A percentile compares a stretch with the other conserved stretches of the same genome.
phyloP scores from a whole-genome alignment of 2,113 vertebrate genomes.

The Ploceus nigricollis region DNA sequence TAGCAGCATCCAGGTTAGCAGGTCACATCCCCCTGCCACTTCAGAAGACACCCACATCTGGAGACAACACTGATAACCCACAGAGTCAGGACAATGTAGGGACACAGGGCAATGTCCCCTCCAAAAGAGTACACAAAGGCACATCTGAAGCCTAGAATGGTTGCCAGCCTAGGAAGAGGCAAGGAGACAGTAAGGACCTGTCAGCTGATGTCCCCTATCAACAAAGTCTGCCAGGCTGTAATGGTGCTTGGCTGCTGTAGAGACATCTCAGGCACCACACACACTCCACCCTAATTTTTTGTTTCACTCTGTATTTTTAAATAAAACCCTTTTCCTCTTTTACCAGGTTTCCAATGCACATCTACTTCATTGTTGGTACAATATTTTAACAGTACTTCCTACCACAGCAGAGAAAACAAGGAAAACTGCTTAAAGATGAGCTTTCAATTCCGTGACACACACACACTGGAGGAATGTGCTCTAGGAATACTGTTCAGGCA shows the following conservation, averaged over 20 bases:
- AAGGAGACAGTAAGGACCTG: not conserved
- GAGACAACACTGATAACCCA: not conserved
- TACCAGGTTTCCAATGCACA: not conserved
- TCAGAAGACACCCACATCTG: not conserved
- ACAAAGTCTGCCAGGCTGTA: not conserved
- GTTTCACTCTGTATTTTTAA: not conserved
- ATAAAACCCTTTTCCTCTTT: not conserved
- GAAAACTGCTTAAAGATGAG: not conserved
- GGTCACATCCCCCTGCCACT: not conserved
- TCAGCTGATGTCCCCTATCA: not conserved
- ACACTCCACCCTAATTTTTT: not conserved
- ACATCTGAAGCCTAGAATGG: not conserved
- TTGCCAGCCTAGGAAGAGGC: not conserved
- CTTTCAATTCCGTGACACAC: not conserved
- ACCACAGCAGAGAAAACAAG: not conserved
- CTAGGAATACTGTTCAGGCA: not conserved
- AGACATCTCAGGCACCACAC: not conserved
- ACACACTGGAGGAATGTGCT: not conserved
- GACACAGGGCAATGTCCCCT: not conserved
- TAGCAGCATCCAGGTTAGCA: not conserved
- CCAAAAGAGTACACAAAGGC: not conserved
- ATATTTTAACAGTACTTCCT: fast-evolving
- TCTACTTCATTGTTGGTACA: not conserved
- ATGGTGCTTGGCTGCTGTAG: not conserved
- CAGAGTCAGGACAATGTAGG: not conserved